phyloP scores from a whole-genome alignment of 1,140 invertebrate species.

The Conus ventricosus region DNA sequence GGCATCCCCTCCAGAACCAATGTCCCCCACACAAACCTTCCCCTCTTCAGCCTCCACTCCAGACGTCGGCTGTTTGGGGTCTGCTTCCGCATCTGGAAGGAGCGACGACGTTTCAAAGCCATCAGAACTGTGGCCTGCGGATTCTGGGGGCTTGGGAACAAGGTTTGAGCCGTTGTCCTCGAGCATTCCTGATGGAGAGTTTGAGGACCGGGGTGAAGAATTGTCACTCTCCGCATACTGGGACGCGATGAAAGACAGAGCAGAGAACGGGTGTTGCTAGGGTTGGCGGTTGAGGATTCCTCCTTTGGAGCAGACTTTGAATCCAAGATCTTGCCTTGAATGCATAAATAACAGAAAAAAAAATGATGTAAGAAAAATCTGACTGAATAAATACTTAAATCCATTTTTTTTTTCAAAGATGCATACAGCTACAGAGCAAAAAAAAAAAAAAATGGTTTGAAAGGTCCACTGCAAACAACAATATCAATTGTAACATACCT shows the following conservation, averaged over 20 bases:
- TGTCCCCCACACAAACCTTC: neutral
- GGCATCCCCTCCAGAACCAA: neutral
- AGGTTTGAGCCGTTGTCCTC: neutral
- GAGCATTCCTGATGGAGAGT: neutral
- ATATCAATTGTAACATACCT: too few relatives aligned
- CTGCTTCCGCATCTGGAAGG: neutral
- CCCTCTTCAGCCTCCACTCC: neutral
- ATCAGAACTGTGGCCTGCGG: neutral
- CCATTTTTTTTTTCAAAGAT: neutral
- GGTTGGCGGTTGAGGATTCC: neutral
- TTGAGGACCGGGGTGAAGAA: neutral
- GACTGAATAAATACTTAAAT: neutral
- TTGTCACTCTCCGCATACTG: conserved; percentile 33
- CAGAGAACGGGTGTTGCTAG: conserved; percentile 20
- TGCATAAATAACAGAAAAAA: neutral
- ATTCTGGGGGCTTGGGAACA: neutral
- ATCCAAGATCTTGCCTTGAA: neutral
- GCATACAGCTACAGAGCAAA: too few relatives aligned
- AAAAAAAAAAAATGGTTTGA: too few relatives aligned
- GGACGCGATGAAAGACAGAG: conserved; percentile 29
- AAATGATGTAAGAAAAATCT: neutral
- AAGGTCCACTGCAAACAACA: too few relatives aligned
- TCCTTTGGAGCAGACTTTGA: neutral
- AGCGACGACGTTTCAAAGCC: neutral
- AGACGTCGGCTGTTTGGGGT: too few relatives aligned